Evolutionary conservation across 1,140 invertebrate species (phyloP), one percentile per base, ranked within the genome.

Genomic region (Bombyx mandarina): DNA sequence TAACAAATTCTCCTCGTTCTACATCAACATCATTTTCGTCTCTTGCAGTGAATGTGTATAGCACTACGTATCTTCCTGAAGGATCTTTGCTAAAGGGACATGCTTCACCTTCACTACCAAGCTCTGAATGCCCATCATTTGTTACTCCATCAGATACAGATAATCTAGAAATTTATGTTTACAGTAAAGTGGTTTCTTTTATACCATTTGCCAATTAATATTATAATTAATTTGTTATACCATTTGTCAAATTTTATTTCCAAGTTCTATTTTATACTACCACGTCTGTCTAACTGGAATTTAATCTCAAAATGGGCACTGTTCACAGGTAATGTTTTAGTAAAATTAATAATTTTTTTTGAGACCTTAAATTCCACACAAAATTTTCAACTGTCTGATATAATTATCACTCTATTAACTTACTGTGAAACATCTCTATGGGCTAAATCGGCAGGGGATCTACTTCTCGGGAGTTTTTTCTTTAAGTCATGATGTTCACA

Each of bases 1-100:
- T 98, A 1, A 99, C 96, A 88, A 98, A 96, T 80, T 98, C 97
- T 6, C 97, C 96, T 53, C 96, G 89, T 75, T 98, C 95, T 0
- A 98, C 97, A 60, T 94, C 96, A 1, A 98, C 93, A 82, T 98
- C 97, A 79, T 98, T 98, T 79, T 98, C 97, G 83, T 98, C 96
- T 44, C 95, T 84, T 0, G 96, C 96, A 35, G 95, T 94, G 74
- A 98, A 98, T 8, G 96, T 96, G 79, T 98, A 98, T 4, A 99
- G 85, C 0, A 98, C 96, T 62, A 98, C 96, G 75, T 95, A 98
- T 47, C 95, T 90, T 2, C 95, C 96, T 9, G 93, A 95, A 0
- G 95, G 95, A 77, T 97, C 95, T 89, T 98, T 98, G 60, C 95
- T 94, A 82, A 98, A 98, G 1, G 95, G 94, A 79, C 94, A 93